Evolutionary conservation across 2,888 invertebrate species (phyloP).

Genomic region (Tolmerus cingulatus): DNA sequence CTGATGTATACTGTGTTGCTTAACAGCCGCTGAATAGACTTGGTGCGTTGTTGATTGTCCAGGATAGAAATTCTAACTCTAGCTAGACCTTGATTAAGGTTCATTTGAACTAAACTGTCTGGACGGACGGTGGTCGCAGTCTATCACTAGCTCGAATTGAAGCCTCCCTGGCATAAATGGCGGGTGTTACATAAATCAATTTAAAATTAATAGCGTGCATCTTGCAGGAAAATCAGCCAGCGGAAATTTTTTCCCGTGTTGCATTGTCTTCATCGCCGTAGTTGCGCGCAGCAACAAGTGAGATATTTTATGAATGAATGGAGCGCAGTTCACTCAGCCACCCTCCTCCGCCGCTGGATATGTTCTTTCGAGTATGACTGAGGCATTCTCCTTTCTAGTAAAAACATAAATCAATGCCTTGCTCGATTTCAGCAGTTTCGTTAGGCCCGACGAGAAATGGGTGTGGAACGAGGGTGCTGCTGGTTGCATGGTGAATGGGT

Average conservation of each 20-base stretch:
- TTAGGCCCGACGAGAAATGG: background rate
- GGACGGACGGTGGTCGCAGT: background rate
- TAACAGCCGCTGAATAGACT: background rate
- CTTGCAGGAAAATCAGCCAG: background rate
- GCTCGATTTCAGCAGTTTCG: background rate
- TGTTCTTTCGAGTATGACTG: background rate
- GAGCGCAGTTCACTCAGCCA: background rate
- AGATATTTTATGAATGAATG: slow-evolving; percentile 11
- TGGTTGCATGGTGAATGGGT: background rate
- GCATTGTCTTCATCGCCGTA: background rate
- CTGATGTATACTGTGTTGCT: background rate
- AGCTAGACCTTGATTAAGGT: slow-evolving; percentile 11
- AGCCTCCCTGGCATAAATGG: background rate
- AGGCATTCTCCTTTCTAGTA: background rate
- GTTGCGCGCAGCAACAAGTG: background rate
- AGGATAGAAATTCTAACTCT: background rate
- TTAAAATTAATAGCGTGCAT: slow-evolving; percentile 2
- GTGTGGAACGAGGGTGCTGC: background rate
- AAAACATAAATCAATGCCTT: background rate
- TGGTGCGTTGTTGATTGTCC: background rate
- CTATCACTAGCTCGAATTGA: background rate
- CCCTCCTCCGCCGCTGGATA: background rate
- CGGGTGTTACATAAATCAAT: background rate
- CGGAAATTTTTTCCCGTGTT: background rate
- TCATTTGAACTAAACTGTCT: background rate